Evolutionary conservation across 2,888 invertebrate species (phyloP).

Genomic region (Lumbricus terrestris): DNA sequence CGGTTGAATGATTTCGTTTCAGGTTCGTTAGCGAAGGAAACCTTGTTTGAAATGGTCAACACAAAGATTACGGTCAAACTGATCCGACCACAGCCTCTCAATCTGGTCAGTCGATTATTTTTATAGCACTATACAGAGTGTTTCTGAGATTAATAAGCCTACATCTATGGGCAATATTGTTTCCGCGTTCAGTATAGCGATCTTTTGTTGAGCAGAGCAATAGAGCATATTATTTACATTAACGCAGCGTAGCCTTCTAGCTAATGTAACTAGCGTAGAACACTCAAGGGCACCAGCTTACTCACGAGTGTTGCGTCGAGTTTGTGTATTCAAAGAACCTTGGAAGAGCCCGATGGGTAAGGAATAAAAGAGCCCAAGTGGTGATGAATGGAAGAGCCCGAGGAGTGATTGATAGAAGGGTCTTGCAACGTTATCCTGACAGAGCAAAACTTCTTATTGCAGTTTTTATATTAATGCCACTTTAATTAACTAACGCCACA

Average conservation of each 20-base stretch:
- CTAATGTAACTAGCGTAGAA: neutral
- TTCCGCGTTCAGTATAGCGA: neutral
- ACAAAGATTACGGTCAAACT: neutral
- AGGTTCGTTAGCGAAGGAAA: neutral
- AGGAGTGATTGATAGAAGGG: too few species aligned
- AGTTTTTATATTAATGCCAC: too few species aligned
- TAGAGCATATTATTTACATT: too few species aligned
- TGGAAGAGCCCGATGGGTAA: too few species aligned
- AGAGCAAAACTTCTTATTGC: too few species aligned
- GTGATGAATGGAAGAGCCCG: too few species aligned
- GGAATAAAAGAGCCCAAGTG: too few species aligned
- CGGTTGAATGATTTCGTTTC: neutral
- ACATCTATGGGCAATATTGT: neutral
- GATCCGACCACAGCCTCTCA: neutral
- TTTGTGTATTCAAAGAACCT: too few species aligned
- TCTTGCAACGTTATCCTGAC: too few species aligned
- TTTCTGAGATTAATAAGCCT: neutral
- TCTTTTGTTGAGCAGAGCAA: neutral
- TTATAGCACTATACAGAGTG: neutral
- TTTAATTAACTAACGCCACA: too few species aligned
- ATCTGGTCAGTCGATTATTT: neutral
- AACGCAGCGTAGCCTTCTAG: neutral
- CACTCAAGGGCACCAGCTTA: too few species aligned
- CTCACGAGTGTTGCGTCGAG: too few species aligned
- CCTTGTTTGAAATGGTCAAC: slow-evolving; percentile 3